phyloP scores from a whole-genome alignment of 2,888 invertebrate genomes.

The Machimus atricapillus region DNA sequence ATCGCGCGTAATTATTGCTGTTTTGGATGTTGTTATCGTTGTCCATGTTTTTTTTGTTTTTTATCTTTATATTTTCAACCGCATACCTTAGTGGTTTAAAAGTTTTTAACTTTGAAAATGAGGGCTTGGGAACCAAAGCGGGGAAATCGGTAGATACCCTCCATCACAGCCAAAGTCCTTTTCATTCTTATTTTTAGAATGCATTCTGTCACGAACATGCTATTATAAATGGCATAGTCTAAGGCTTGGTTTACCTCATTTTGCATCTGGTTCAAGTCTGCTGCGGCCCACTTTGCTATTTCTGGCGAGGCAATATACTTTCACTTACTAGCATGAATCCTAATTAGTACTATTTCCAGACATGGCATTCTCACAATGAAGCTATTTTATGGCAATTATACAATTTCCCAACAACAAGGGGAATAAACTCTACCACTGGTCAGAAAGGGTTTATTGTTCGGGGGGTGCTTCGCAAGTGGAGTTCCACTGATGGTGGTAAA shows the following conservation, averaged over 20 bases:
- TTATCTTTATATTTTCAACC: not conserved
- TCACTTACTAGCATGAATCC: conserved; percentile 21
- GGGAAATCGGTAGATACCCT: not conserved
- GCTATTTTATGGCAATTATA: not conserved
- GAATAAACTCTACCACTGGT: not conserved
- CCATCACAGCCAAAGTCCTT: not conserved
- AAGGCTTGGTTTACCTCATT: not conserved
- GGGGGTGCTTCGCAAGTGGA: not conserved
- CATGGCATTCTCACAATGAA: not conserved
- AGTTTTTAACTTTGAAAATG: not conserved
- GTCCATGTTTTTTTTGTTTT: not conserved
- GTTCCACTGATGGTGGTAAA: not conserved
- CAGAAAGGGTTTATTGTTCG: not conserved
- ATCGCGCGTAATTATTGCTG: not conserved
- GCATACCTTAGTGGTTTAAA: not conserved
- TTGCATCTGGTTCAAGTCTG: conserved; percentile 36
- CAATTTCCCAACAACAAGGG: not conserved
- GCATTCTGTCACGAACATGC: conserved; percentile 41
- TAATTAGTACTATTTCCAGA: conserved; percentile 20
- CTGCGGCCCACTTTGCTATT: conserved; percentile 27
- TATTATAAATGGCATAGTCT: conserved; percentile 23
- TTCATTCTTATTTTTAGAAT: conserved; percentile 35
- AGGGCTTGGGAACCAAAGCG: not conserved
- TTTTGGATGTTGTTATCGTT: not conserved
- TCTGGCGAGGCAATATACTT: not conserved